A percentile compares a stretch with the other conserved stretches of the same genome.
phyloP scores from a whole-genome alignment of 2,797 vertebrate genomes.

The Malurus leucopterus region DNA sequence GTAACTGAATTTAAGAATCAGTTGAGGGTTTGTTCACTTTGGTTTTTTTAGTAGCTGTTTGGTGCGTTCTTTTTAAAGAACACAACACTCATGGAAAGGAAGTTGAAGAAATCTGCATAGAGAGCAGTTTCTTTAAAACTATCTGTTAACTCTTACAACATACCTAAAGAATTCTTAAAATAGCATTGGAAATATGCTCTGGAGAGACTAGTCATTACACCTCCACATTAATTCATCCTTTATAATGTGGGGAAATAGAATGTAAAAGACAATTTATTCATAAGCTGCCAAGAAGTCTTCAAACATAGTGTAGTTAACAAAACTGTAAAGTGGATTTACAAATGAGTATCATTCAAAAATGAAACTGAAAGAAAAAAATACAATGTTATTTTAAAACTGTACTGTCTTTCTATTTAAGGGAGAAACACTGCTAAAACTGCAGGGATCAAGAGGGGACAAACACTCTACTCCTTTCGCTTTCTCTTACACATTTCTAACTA shows the following conservation, averaged over 20 bases:
- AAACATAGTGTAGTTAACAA: neutral
- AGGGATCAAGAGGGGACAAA: neutral
- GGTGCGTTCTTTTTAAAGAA: neutral
- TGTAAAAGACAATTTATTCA: neutral
- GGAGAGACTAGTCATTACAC: neutral
- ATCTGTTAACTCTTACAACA: accelerated
- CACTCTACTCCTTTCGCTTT: neutral
- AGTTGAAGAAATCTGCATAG: neutral
- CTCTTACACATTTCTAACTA: neutral
- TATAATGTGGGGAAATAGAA: neutral
- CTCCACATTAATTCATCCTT: neutral
- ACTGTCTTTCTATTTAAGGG: neutral
- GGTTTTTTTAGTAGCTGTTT: neutral
- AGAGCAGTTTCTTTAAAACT: neutral
- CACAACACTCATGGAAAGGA: neutral
- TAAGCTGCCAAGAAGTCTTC: neutral
- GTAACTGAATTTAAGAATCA: neutral
- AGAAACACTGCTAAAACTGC: neutral
- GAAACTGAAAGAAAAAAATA: neutral
- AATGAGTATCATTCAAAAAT: neutral
- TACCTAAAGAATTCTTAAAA: neutral
- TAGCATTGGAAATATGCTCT: neutral
- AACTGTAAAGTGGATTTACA: neutral
- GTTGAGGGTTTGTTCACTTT: neutral
- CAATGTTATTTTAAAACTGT: neutral